phyloP scores from a whole-genome alignment of 2,888 invertebrate genomes.

The Antitype chi region DNA sequence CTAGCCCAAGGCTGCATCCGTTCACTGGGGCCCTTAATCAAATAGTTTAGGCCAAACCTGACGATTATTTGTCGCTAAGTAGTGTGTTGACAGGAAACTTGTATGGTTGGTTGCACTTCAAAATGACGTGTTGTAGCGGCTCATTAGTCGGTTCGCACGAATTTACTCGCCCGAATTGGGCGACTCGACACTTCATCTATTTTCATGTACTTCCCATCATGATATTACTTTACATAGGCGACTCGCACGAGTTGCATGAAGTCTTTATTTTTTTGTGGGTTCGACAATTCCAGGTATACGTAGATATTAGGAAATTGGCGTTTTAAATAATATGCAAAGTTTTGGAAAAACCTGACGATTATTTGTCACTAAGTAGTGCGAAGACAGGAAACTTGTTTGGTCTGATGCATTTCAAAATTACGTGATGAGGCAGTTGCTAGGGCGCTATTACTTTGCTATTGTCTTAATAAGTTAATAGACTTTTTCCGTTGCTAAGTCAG shows the following conservation, averaged over 20 bases:
- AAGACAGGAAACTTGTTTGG: constrained; percentile 42
- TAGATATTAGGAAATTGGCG: too few relatives aligned
- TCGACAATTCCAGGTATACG: too few relatives aligned
- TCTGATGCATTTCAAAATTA: constrained; percentile 37
- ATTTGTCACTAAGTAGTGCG: constrained; percentile 24
- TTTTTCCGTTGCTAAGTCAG: constrained; percentile 19
- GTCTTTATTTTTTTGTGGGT: too few relatives aligned
- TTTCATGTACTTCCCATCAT: too few relatives aligned
- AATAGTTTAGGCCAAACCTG: constrained; percentile 30
- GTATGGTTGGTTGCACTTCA: constrained; percentile 30
- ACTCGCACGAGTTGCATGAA: too few relatives aligned
- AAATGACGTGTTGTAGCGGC: constrained; percentile 13
- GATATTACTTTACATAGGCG: too few relatives aligned
- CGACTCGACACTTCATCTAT: too few relatives aligned
- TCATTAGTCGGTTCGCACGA: too few relatives aligned
- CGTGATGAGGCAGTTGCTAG: neutral
- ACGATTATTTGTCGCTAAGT: constrained; percentile 36
- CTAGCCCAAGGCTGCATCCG: constrained; percentile 60
- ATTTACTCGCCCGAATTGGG: too few relatives aligned
- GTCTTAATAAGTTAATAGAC: constrained; percentile 9
- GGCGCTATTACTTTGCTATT: neutral
- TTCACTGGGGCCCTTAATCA: constrained; percentile 48
- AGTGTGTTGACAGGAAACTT: constrained; percentile 38
- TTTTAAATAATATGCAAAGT: too few relatives aligned
- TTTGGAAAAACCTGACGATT: constrained; percentile 32